Base-by-base conservation (phyloP, 2,797 vertebrate genomes). In the Melanotaenia boesemani region DNA sequence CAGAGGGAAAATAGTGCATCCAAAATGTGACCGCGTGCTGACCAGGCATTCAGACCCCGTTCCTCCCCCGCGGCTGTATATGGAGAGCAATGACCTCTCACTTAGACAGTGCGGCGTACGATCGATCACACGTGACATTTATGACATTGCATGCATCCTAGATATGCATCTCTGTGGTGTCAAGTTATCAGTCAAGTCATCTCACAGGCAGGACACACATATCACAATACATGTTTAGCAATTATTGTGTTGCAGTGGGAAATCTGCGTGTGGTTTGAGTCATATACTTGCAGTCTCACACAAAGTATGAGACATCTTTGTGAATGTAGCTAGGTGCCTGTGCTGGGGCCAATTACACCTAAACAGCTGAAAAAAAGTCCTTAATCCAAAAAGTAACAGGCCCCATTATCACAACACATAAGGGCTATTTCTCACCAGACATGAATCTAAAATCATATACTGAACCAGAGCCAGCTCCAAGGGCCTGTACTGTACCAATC, bases 1-100 rank as follows among this genome's bases (percentile, higher is more conserved):
- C 59, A 72, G 72, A 60, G 63, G 72, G 72, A 57, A 64, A 78
- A 79, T 72, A 77, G 83, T 73, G 88, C 67, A 75, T 88, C 89
- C 80, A 85, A 89, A 90, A 86, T 90, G 85, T 87, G 91, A 72
- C 88, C 86, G 74, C 85, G 87, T 93, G 93, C 92, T 93, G 93
- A 94, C 91, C 85, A 79, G 74, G 91, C 91, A 37, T 63, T 93
- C 87, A 87, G 85, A 85, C 70, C 70, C 41, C 24, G 10, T 71
- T 54, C 71, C 80, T 70, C 70, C 69, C 79, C 70, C 64, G 73
- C 46, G 85, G 83, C 88, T 86, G 81, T 80, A 89, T 89, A 65
- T 66, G 80, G 80, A 90, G 82, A 90, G 80, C 88, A 80, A 77
- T 81, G 88, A 92, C 91, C 90, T 88, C 87, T 88, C 86, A 70